A percentile compares a stretch with the other conserved stretches of the same genome.
Conservation (phyloP, 2,113 vertebrate species). For the Thalassoma bifasciatum region DNA sequence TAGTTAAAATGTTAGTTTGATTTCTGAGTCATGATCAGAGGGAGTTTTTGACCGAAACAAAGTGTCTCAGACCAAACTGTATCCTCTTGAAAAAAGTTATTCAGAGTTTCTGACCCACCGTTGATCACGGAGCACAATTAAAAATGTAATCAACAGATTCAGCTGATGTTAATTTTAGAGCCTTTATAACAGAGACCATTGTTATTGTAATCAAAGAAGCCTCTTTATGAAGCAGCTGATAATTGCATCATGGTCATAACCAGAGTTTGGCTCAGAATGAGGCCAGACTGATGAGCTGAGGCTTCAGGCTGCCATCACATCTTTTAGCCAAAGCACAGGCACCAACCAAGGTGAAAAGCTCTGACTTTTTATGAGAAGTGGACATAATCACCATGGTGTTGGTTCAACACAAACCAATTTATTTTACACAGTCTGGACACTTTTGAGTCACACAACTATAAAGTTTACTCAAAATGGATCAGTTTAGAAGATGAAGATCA, state of each 20-base stretch:
- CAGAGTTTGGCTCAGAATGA: neutral
- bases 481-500: neutral
- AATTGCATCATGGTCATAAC: neutral
- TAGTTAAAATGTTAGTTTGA: slow-evolving; percentile 11
- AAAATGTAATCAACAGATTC: slow-evolving; percentile 8
- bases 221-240: slow-evolving; percentile 18
- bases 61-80: slow-evolving; percentile 6
- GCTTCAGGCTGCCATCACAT: neutral
- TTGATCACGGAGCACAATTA: slow-evolving; percentile 7
- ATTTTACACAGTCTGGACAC: too few relatives aligned
- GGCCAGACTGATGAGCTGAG: neutral
- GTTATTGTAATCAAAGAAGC: neutral
- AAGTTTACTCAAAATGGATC: neutral
- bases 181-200: slow-evolving; percentile 14
- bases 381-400: neutral
- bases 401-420: neutral
- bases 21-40: slow-evolving; percentile 25
- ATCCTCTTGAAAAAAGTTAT: neutral
- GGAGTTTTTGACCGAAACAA: neutral
- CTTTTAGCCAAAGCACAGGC: neutral
- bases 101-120: slow-evolving; percentile 3
- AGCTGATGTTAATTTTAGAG: slow-evolving; percentile 6
- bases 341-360: neutral
- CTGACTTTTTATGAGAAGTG: neutral
- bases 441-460: neutral